Percentiles rank a stretch among this genome's conserved stretches.
phyloP scores from a whole-genome alignment of 2,888 invertebrate genomes.

The Lasius platythorax region DNA sequence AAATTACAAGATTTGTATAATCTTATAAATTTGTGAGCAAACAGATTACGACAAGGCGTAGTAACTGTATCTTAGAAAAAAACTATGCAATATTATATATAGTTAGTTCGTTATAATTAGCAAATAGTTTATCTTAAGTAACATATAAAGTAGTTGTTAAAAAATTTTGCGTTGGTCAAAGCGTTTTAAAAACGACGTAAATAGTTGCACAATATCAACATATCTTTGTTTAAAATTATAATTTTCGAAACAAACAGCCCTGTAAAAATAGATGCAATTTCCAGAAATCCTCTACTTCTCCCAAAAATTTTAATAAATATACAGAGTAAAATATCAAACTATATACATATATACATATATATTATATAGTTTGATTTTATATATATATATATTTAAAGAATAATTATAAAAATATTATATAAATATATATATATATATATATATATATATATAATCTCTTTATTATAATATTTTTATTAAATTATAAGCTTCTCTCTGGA shows the following conservation, averaged over 20 bases:
- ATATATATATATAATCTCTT: too few relatives aligned
- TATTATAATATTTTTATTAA: too few relatives aligned
- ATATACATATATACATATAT: neutral
- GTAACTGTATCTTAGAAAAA: neutral
- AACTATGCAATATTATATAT: neutral
- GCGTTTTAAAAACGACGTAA: neutral
- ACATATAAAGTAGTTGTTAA: neutral
- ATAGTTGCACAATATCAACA: neutral
- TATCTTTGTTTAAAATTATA: neutral
- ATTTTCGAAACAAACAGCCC: neutral
- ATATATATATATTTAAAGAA: too few relatives aligned
- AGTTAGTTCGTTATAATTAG: slow-evolving; percentile 2
- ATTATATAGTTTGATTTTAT: too few relatives aligned
- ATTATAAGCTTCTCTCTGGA: too few relatives aligned
- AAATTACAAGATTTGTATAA: neutral
- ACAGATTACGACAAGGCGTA: neutral
- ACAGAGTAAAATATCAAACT: neutral
- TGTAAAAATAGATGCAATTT: neutral
- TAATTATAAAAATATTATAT: too few relatives aligned
- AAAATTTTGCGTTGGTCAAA: neutral
- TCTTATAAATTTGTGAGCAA: neutral
- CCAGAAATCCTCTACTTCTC: neutral
- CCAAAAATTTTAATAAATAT: neutral
- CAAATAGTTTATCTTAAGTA: neutral
- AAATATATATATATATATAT: too few relatives aligned